phyloP scores from a whole-genome alignment of 2,888 invertebrate genomes.

The Villa cingulata region DNA sequence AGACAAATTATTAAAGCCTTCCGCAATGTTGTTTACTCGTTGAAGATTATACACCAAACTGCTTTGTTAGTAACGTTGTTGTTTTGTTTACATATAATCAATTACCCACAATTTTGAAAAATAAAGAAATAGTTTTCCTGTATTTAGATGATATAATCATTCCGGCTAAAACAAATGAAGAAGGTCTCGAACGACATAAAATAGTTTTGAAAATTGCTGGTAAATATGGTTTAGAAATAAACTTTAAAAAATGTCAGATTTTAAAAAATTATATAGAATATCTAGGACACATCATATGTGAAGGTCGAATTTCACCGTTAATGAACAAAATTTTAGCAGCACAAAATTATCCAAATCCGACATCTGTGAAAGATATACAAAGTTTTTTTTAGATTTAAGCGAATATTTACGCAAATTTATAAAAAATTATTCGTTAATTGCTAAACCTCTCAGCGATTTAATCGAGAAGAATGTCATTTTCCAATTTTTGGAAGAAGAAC shows the following conservation, averaged over 20 bases:
- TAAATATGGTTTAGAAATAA: conserved; percentile 11
- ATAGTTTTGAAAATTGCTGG: conserved; percentile 3
- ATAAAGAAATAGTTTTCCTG: conserved; percentile 8
- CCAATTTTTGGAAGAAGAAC: conserved; percentile 18
- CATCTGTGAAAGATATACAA: neutral
- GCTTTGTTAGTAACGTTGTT: no score
- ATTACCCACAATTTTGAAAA: no score
- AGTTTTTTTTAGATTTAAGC: conserved; percentile 14
- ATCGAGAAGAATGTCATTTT: conserved; percentile 1
- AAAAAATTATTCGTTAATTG: conserved; percentile 1
- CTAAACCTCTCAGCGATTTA: conserved; percentile 3
- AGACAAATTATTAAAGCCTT: no score
- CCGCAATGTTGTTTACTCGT: no score
- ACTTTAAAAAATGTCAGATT: conserved; percentile 16
- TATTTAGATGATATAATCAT: conserved; percentile 20
- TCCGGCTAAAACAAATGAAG: conserved; percentile 1
- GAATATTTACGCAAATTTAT: conserved; percentile 3
- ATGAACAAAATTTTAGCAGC: conserved; percentile 3
- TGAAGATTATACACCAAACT: no score
- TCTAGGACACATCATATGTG: conserved; percentile 6
- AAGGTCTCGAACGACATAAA: conserved; percentile 4
- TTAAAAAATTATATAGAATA: conserved; percentile 9
- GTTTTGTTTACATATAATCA: no score
- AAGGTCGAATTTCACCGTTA: conserved; percentile 1
- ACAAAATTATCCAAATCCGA: conserved; percentile 4